These are phyloP conservation scores for Zygothrica quintamaculata DNA, from an alignment of 2,888 invertebrate genomes.

Conservation along the genomic window DNA sequence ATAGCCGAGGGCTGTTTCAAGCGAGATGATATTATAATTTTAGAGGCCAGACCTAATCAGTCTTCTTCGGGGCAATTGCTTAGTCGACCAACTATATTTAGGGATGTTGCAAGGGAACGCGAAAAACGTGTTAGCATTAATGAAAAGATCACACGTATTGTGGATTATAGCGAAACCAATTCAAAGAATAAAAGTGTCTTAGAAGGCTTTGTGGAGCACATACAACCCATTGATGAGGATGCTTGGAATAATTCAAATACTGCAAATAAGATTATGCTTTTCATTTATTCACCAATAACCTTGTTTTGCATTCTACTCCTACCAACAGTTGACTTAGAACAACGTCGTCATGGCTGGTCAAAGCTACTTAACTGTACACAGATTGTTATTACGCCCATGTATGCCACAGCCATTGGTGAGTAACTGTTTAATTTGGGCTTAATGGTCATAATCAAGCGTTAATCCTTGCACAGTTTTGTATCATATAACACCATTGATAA, in stretches of 20 bases:
- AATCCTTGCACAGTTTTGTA: not conserved
- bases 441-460: not conserved
- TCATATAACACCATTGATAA: not conserved
- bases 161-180: constrained; percentile 3
- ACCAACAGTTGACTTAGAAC: constrained; percentile 13
- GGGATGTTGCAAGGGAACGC: not conserved
- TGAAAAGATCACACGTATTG: constrained; percentile 2
- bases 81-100: not conserved
- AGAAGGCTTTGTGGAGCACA: constrained; percentile 6
- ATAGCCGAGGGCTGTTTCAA: constrained; percentile 16
- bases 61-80: not conserved
- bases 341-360: constrained; percentile 18
- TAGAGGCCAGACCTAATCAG: not conserved
- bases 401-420: not conserved
- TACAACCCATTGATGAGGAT: constrained; percentile 14
- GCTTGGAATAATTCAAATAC: constrained; percentile 4
- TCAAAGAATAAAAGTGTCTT: constrained; percentile 6
- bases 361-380: constrained; percentile 28
- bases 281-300: constrained; percentile 8
- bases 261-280: not conserved
- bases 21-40: constrained; percentile 1
- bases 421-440: not conserved
- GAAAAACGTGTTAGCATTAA: constrained; percentile 3
- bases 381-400: constrained; percentile 18
- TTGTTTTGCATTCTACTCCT: constrained; percentile 11